Evolutionary conservation across 2,888 invertebrate genomes (phyloP).

Genomic region (Epiblema foenella): DNA sequence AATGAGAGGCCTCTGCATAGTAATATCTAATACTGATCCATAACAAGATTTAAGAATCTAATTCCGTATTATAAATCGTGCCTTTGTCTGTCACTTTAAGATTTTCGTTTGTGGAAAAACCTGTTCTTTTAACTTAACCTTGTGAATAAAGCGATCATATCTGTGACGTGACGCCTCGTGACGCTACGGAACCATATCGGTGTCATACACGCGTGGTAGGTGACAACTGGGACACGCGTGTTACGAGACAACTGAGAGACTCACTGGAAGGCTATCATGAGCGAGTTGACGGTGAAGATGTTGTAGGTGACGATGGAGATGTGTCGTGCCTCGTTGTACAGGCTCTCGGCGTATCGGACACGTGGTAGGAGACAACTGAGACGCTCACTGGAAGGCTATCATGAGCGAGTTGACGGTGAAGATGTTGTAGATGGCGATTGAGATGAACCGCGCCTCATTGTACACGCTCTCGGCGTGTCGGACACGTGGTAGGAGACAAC

Average conservation of each 20-base stretch:
- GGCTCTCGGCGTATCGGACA: constrained; percentile 46
- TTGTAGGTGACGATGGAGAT: constrained; percentile 98
- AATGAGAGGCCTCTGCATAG: background rate
- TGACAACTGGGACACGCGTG: background rate
- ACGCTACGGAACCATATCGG: too few species aligned
- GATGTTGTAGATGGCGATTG: constrained; percentile 97
- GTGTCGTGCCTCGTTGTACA: constrained; percentile 96
- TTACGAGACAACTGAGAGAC: constrained; percentile 62
- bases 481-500: too few species aligned
- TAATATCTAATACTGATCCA: too few species aligned
- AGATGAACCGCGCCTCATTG: constrained; percentile 96
- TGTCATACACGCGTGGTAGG: too few species aligned
- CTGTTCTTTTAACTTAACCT: too few species aligned
- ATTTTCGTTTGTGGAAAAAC: too few species aligned
- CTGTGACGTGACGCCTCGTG: too few species aligned
- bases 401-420: constrained; percentile 96
- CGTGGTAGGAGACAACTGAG: constrained; percentile 59
- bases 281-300: constrained; percentile 95
- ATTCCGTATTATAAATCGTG: too few species aligned
- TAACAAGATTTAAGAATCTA: too few species aligned
- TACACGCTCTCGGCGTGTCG: constrained; percentile 80
- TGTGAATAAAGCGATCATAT: too few species aligned
- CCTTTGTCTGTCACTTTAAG: too few species aligned
- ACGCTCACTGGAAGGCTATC: constrained; percentile 96
- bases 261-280: constrained; percentile 97